Evolutionary conservation across 2,888 invertebrate genomes (phyloP), one percentile per base, ranked within the genome.

Genomic region (Drosophila kambysellisi): DNA sequence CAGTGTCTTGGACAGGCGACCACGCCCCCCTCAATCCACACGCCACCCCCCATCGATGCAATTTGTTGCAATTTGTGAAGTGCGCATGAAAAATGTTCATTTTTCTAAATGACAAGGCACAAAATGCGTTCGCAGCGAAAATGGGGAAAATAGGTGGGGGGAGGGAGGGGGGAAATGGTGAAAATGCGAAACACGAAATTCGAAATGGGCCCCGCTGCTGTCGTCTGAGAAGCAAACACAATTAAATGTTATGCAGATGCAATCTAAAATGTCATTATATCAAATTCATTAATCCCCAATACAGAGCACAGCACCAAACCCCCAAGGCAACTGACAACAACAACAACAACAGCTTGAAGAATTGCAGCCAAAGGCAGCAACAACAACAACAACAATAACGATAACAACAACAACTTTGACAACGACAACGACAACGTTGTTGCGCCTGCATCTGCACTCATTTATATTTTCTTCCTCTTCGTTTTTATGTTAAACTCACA

Each of bases 211-310:
- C 33, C 43, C 46, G 63, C 67, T 68, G 81, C 25, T 4, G 20
- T 46, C 46, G 46, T 81, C 81, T 83, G 83, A 82, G 90, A 90
- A 80, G 88, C 88, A 82, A 81, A 90, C 90, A 90, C 89, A 90
- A 91, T 91, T 85, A 90, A 90, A 90, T 90, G 88, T 89, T 91
- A 91, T 91, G 91, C 91, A 91, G 90, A 91, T 90, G 91, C 91
- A 91, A 88, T 91, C 91, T 82, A 91, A 88, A 89, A 90, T 91
- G 91, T 91, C 90, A 90, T 90, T 91, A 91, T 88, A 90, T 90
- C 91, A 91, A 91, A 90, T 90, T 91, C 91, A 90, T 90, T 91
- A 91, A 90, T 91, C 89, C 90, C 80, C 76, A 87, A 87, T 83
- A 84, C 79, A 82, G 71, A 62, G 58, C 76, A 32, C 56, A 52